phyloP scores from a whole-genome alignment of 2,888 invertebrate genomes.

The Hydrotaea diabolus region DNA sequence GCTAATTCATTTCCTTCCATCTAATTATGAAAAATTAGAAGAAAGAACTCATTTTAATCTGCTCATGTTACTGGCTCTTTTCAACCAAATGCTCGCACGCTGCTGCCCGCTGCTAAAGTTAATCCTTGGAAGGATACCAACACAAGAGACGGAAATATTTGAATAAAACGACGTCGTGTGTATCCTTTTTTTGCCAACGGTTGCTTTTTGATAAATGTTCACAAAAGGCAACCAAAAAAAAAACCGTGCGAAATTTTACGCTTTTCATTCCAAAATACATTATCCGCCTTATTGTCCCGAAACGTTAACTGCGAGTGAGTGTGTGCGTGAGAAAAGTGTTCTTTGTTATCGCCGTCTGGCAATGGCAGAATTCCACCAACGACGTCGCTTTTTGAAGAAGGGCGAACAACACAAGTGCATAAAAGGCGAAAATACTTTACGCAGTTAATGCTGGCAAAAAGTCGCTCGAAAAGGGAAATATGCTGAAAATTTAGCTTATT shows the following conservation, averaged over 20 bases:
- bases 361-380: not conserved
- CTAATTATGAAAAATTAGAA: no score
- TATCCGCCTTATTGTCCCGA: constrained; percentile 37
- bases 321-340: not conserved
- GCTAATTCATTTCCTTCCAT: no score
- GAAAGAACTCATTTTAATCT: no score
- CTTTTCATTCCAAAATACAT: constrained; percentile 48
- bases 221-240: not conserved
- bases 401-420: not conserved
- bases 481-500: constrained; percentile 54
- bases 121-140: not conserved
- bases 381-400: no score
- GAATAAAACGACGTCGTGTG: constrained; percentile 8
- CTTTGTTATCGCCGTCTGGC: constrained; percentile 15
- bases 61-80: no score
- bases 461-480: constrained; percentile 29
- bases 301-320: not conserved
- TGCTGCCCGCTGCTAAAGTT: no score
- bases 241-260: constrained; percentile 58
- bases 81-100: no score
- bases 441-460: constrained; percentile 28
- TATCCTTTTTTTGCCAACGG: not conserved
- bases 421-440: constrained; percentile 31
- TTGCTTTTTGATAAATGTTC: constrained; percentile 20
- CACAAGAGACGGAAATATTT: not conserved